phyloP scores from a whole-genome alignment of 2,888 invertebrate genomes.

The Microctonus brassicae region DNA sequence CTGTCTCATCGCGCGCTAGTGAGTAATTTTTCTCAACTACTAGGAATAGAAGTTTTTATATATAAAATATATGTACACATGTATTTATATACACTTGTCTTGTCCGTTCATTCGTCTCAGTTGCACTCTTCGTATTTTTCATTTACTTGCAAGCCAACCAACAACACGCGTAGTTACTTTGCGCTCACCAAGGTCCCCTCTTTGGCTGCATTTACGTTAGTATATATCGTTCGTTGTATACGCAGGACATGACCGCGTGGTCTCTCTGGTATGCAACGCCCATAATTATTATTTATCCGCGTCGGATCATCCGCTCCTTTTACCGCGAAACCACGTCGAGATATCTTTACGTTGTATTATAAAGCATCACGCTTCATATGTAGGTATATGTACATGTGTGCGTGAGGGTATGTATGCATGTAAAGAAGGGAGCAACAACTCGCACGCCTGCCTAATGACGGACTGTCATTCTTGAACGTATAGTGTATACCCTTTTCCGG shows the following conservation, averaged over 20 bases:
- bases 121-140: neutral
- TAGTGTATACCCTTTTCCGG: slow-evolving; percentile 36
- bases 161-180: neutral
- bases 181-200: neutral
- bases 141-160: neutral
- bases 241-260: slow-evolving; percentile 33
- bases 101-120: slow-evolving; percentile 14
- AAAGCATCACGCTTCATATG: slow-evolving; percentile 8
- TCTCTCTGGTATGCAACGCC: slow-evolving; percentile 41
- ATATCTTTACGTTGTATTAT: slow-evolving; percentile 31
- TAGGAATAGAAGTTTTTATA: slow-evolving; percentile 17
- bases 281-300: slow-evolving; percentile 60
- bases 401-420: neutral
- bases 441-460: slow-evolving; percentile 52
- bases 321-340: slow-evolving; percentile 37
- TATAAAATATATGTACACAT: neutral
- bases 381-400: neutral
- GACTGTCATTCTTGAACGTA: slow-evolving; percentile 56
- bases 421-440: slow-evolving; percentile 23
- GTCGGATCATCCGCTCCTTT: slow-evolving; percentile 52
- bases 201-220: neutral
- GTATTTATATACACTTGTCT: slow-evolving; percentile 10
- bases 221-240: slow-evolving; percentile 13
- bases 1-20: slow-evolving; percentile 8
- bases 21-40: slow-evolving; percentile 14